Evolutionary conservation across 1,140 invertebrate species (phyloP).

Genomic region (Caenorhabditis inopinata): DNA sequence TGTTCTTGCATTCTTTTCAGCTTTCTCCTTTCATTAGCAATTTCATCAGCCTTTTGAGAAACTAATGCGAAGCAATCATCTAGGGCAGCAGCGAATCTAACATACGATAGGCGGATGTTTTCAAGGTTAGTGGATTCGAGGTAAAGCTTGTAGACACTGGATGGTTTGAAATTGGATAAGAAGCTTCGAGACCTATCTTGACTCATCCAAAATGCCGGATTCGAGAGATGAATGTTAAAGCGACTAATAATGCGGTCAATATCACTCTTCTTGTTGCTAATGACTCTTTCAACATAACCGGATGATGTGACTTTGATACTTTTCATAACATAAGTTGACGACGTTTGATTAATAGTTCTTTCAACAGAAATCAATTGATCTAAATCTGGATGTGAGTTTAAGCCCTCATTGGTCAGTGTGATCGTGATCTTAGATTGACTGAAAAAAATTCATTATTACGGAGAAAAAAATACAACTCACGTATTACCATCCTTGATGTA

Average conservation of each 20-base stretch:
- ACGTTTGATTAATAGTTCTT: conserved; percentile 29
- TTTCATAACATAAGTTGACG: conserved; percentile 27
- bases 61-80: not conserved
- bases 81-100: not conserved
- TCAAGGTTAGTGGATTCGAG: not conserved
- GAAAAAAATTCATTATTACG: not conserved
- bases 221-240: conserved; percentile 50
- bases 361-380: conserved; percentile 25
- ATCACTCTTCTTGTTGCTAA: conserved; percentile 46
- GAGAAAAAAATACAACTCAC: not conserved
- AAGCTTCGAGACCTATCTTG: conserved; percentile 48
- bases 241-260: conserved; percentile 40
- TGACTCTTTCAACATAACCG: not conserved
- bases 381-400: conserved; percentile 15
- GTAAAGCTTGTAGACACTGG: conserved; percentile 44
- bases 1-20: conserved; percentile 19
- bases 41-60: not conserved
- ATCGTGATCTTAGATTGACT: conserved; percentile 37
- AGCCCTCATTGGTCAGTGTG: conserved; percentile 23
- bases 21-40: not conserved
- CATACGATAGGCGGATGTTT: not conserved
- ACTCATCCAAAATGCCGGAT: conserved; percentile 52
- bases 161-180: conserved; percentile 42
- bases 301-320: not conserved
- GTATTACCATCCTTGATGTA: conserved; percentile 50